Evolutionary conservation across 2,113 vertebrate genomes (phyloP).

Genomic region (Pitta sordida): DNA sequence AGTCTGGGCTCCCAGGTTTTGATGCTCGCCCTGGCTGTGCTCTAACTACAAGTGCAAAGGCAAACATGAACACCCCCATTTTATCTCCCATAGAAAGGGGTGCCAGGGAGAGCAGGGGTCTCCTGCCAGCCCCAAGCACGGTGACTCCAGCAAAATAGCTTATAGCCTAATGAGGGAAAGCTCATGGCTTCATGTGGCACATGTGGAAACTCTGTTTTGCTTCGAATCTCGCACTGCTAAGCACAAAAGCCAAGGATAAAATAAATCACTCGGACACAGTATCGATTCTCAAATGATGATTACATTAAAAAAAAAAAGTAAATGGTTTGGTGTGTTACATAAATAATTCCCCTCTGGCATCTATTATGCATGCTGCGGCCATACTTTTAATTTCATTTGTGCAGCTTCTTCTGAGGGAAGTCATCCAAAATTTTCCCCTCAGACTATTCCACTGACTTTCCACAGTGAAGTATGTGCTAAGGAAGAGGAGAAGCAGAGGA

Average conservation of each 20-base stretch:
- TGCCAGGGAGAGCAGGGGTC: fast-evolving
- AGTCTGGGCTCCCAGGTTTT: neutral
- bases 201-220: fast-evolving
- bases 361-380: neutral
- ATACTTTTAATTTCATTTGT: neutral
- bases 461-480: neutral
- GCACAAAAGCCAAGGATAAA: neutral
- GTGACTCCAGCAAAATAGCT: neutral
- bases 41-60: neutral
- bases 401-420: neutral
- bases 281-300: neutral
- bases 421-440: neutral
- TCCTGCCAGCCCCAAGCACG: neutral
- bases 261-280: neutral
- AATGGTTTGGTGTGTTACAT: neutral
- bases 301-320: neutral
- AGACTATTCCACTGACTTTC: neutral
- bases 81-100: neutral
- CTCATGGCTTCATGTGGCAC: fast-evolving
- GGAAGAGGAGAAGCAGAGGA: neutral
- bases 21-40: neutral
- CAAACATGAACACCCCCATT: neutral
- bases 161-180: neutral
- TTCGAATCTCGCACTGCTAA: neutral
- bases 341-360: neutral